Conservation (phyloP, 1,140 invertebrate species). For the Drosophila kurseongensis region DNA sequence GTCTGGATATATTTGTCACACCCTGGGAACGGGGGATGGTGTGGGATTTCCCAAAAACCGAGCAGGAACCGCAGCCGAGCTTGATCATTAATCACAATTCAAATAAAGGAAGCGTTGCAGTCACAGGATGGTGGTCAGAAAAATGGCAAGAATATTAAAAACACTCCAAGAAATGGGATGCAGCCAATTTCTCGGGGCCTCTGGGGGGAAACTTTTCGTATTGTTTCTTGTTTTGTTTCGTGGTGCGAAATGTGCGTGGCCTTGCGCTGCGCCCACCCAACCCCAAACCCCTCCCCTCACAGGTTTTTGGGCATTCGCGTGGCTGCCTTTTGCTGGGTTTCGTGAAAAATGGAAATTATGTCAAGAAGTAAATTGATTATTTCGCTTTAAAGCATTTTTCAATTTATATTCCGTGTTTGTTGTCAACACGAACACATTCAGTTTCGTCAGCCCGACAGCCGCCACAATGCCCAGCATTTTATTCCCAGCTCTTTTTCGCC, state of each 20-base stretch:
- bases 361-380: slow-evolving; percentile 85
- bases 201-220: slow-evolving; percentile 46
- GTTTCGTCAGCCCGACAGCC: slow-evolving; percentile 62
- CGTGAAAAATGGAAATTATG: slow-evolving; percentile 85
- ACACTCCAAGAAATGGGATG: slow-evolving; percentile 47
- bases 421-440: slow-evolving; percentile 79
- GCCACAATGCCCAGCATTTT: slow-evolving; percentile 60
- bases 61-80: slow-evolving; percentile 14
- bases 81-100: slow-evolving; percentile 71
- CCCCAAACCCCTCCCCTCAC: background rate
- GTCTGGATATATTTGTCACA: slow-evolving; percentile 43
- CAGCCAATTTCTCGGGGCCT: slow-evolving; percentile 26
- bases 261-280: slow-evolving; percentile 8
- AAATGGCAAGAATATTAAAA: slow-evolving; percentile 62
- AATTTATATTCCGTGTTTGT: slow-evolving; percentile 83
- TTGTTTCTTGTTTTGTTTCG: slow-evolving; percentile 38
- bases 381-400: slow-evolving; percentile 84
- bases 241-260: slow-evolving; percentile 70
- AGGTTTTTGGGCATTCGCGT: slow-evolving; percentile 59
- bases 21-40: background rate
- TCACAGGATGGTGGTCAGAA: slow-evolving; percentile 48
- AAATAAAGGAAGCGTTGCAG: slow-evolving; percentile 64
- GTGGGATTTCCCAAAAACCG: slow-evolving; percentile 14
- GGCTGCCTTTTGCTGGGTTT: slow-evolving; percentile 67
- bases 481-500: slow-evolving; percentile 32